phyloP scores from a whole-genome alignment of 1,140 invertebrate species.

The Nasonia longicornis region DNA sequence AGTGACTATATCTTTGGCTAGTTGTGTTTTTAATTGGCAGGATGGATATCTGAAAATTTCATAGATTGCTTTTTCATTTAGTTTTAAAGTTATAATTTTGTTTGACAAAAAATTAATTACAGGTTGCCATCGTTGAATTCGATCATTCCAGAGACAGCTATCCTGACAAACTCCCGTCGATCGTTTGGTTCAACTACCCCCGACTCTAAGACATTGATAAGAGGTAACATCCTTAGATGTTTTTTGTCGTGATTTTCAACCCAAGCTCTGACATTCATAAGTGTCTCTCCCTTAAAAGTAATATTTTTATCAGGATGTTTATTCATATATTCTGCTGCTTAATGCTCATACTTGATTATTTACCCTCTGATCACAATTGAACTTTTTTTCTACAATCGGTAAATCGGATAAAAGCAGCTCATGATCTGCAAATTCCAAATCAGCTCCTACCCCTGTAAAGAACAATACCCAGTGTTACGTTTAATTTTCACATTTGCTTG shows the following conservation, averaged over 20 bases:
- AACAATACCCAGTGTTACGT: neutral
- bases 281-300: slow-evolving; percentile 6
- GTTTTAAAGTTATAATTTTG: neutral
- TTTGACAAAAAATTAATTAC: slow-evolving; percentile 19
- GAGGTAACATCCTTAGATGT: slow-evolving; percentile 41
- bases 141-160: slow-evolving; percentile 40
- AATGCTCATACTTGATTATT: neutral
- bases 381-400: neutral
- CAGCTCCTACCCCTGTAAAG: slow-evolving; percentile 11
- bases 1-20: slow-evolving; percentile 34
- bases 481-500: neutral
- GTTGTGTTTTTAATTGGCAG: slow-evolving; percentile 35
- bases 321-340: neutral
- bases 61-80: neutral
- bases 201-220: slow-evolving; percentile 28
- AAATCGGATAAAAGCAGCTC: slow-evolving; percentile 15
- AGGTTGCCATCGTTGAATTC: slow-evolving; percentile 38
- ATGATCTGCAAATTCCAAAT: neutral
- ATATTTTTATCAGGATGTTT: neutral
- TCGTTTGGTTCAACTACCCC: slow-evolving; percentile 40
- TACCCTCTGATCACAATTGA: neutral
- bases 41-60: slow-evolving; percentile 34
- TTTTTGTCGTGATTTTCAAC: slow-evolving; percentile 27
- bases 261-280: slow-evolving; percentile 40
- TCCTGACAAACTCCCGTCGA: slow-evolving; percentile 35